phyloP scores from a whole-genome alignment of 1,140 invertebrate species.

The Nebria ingens region DNA sequence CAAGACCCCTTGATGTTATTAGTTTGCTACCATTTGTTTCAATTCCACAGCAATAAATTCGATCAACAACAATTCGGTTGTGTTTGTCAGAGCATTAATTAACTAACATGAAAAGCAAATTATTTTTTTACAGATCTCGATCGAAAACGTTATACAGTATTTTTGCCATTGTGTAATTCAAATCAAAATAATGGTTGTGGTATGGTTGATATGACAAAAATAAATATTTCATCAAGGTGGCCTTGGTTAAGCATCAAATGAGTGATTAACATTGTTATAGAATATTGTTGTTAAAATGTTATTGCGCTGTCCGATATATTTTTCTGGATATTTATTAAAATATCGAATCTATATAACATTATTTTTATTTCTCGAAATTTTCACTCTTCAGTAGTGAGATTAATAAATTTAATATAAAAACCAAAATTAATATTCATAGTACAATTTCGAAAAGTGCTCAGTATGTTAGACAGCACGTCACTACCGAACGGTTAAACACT shows the following conservation, averaged over 20 bases:
- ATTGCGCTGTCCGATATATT: background rate
- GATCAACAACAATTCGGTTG: background rate
- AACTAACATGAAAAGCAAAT: no score
- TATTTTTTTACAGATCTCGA: background rate
- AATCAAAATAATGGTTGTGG: background rate
- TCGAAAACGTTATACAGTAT: background rate
- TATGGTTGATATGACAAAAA: slow-evolving; percentile 9
- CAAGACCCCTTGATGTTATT: slow-evolving; percentile 6
- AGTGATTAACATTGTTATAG: slow-evolving; percentile 6
- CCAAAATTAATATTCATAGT: no score
- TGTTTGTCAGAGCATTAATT: no score
- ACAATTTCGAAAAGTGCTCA: no score
- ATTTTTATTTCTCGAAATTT: no score
- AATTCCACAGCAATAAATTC: slow-evolving; percentile 4
- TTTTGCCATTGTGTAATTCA: background rate
- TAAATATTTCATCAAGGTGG: slow-evolving; percentile 7
- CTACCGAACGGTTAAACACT: no score
- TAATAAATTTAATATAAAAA: no score
- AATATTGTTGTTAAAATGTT: slow-evolving; percentile 7
- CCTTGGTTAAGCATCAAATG: slow-evolving; percentile 7
- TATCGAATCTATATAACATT: no score
- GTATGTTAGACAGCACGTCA: no score
- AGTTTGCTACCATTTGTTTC: background rate
- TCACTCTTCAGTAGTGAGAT: no score
- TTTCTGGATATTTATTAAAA: no score